A percentile compares a stretch with the other conserved stretches of the same genome.
Evolutionary conservation across 2,797 vertebrate genomes (phyloP).

Genomic region (Coregonus sp.): DNA sequence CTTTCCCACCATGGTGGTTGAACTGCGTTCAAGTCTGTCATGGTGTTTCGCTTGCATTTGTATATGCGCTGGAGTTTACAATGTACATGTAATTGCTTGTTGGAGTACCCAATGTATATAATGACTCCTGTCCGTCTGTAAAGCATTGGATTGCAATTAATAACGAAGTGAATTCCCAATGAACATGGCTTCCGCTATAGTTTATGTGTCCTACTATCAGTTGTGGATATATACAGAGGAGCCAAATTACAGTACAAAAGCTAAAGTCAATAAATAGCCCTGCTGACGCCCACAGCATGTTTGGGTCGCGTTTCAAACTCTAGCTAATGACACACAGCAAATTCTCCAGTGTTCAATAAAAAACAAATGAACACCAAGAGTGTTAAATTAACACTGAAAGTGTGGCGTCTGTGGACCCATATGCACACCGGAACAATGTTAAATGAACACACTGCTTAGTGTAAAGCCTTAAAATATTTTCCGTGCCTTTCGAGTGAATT

Average conservation of each 20-base stretch:
- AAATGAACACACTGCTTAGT: no score
- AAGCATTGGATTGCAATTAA: no score
- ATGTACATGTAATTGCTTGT: not conserved
- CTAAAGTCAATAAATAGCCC: not conserved
- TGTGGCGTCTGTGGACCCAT: no score
- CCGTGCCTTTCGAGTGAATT: no score
- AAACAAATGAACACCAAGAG: no score
- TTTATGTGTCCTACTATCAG: not conserved
- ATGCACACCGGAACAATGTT: no score
- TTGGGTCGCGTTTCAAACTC: not conserved
- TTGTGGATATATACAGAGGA: slow-evolving; percentile 12
- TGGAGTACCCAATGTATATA: not conserved
- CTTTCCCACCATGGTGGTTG: slow-evolving; percentile 33
- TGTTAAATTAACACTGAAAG: no score
- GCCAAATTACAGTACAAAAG: not conserved
- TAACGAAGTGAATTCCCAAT: not conserved
- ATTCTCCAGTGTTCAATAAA: no score
- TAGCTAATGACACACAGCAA: slow-evolving; percentile 11
- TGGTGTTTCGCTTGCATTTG: not conserved
- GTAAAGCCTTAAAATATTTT: no score
- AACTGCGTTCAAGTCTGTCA: not conserved
- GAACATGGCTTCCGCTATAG: slow-evolving; percentile 8
- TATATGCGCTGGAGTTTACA: not conserved
- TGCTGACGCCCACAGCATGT: not conserved
- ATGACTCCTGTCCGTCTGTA: not conserved